Evolutionary conservation across 1,140 invertebrate species (phyloP).

Genomic region (Conopomorpha cramerella): DNA sequence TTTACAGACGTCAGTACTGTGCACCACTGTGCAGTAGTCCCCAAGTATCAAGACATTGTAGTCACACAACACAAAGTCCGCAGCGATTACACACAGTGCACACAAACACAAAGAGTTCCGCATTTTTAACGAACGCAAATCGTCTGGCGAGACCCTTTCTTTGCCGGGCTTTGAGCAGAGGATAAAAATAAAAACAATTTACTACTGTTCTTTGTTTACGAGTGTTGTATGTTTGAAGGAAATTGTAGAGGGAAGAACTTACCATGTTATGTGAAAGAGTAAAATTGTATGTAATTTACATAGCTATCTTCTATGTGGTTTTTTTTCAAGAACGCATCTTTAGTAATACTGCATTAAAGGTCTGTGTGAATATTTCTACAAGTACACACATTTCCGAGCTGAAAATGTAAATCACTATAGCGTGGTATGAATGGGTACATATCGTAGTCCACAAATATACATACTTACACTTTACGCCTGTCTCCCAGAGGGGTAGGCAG

Average conservation of each 20-base stretch:
- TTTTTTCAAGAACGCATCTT: neutral
- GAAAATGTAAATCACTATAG: too few relatives aligned
- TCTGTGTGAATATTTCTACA: too few relatives aligned
- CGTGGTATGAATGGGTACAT: too few relatives aligned
- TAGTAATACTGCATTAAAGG: neutral
- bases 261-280: neutral
- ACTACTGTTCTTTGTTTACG: conserved; percentile 22
- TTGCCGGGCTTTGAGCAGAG: conserved; percentile 37
- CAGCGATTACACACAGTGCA: conserved; percentile 40
- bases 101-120: conserved; percentile 47
- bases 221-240: too few relatives aligned
- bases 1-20: neutral
- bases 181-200: conserved; percentile 46
- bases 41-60: conserved; percentile 8
- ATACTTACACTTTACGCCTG: too few relatives aligned
- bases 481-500: too few relatives aligned
- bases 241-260: too few relatives aligned
- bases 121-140: conserved; percentile 60
- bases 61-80: conserved; percentile 11
- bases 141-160: conserved; percentile 44
- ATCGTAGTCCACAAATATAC: too few relatives aligned
- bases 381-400: too few relatives aligned
- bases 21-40: too few relatives aligned
- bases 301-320: neutral
- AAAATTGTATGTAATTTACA: too few relatives aligned